phyloP scores from a whole-genome alignment of 2,797 vertebrate species.

The Notolepis coatsorum region DNA sequence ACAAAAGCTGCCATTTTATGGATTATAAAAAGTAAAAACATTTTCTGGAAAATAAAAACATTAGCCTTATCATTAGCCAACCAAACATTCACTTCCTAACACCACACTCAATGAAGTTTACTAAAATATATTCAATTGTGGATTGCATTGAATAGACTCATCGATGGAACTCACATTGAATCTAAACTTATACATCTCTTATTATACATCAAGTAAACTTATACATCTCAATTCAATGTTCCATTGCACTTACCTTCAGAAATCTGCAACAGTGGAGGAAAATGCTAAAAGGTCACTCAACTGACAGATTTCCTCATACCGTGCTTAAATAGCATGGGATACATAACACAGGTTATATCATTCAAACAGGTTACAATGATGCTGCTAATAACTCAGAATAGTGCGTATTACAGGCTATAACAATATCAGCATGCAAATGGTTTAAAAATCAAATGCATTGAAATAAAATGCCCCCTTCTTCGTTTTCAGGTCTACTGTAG shows the following conservation, averaged over 20 bases:
- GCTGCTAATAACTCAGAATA: slow-evolving; percentile 41
- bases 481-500: slow-evolving; percentile 43
- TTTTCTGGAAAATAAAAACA: slow-evolving; percentile 50
- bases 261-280: slow-evolving; percentile 16
- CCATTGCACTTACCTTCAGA: slow-evolving; percentile 17
- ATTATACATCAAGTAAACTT: slow-evolving; percentile 57
- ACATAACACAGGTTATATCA: slow-evolving; percentile 28
- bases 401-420: slow-evolving; percentile 47
- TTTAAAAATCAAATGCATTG: slow-evolving; percentile 45
- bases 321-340: slow-evolving; percentile 35
- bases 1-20: slow-evolving; percentile 67
- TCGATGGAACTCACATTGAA: slow-evolving; percentile 49
- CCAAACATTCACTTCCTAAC: slow-evolving; percentile 36
- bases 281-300: slow-evolving; percentile 2
- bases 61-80: slow-evolving; percentile 28
- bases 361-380: slow-evolving; percentile 14
- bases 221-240: slow-evolving; percentile 47
- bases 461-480: slow-evolving; percentile 75
- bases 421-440: slow-evolving; percentile 66
- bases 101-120: slow-evolving; percentile 17
- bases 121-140: slow-evolving; percentile 22
- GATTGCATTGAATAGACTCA: slow-evolving; percentile 21
- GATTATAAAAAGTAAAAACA: slow-evolving; percentile 64
- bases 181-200: too few relatives aligned
- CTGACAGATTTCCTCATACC: slow-evolving; percentile 29